Base-by-base conservation (phyloP, 2,113 vertebrate species). In the Petrocephalus zakoni region DNA sequence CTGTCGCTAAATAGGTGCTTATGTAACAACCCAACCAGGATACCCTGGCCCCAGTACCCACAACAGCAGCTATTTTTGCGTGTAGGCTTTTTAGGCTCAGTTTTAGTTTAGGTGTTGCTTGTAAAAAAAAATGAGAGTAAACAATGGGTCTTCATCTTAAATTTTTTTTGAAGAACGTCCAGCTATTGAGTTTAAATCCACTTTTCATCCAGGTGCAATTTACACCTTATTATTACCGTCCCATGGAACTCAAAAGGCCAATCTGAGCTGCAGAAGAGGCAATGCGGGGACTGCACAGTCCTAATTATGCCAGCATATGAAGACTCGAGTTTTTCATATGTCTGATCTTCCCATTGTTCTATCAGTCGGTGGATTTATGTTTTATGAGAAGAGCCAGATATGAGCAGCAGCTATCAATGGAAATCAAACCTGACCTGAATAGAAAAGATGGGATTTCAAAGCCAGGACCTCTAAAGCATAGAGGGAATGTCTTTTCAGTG, bases 301-400 rank as follows among this genome's bases (percentile, higher is more conserved):
- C 49, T 86, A 86, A 86, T 86, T 86, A 86, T 53, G 29, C 25
- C 47, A 49, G 82, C 49, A 85, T 52, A 78, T 52, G 49, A 86
- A 86, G 22, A 37, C 25, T 53, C 49, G 4, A 34, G 51, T 37
- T n/a, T 86, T 86, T 86, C 51, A 34, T 25, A 34, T 55, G 51
- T 86, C 52, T 55, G 84, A 86, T 86, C 84, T 86, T 55, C 34
- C 51, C 84, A 86, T 86, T 86, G 52, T 86, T 86, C 49, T 55
- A 86, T 86, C 84, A 86, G 49, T 86, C 84, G n/a, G 11, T 29
- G 29, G 49, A 55, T 86, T 53, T 86, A 86, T 86, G 49, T 86
- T 86, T 86, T 86, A 86, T 86, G 84, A 86, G 52, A 34, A 86
- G 52, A 86, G 84, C 8, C 49, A 83, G 42, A 83, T 83, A 83